Evolutionary conservation across 2,113 vertebrate species (phyloP), one percentile per base, ranked within the genome.

Genomic region (Dolichallabes microphthalmus): DNA sequence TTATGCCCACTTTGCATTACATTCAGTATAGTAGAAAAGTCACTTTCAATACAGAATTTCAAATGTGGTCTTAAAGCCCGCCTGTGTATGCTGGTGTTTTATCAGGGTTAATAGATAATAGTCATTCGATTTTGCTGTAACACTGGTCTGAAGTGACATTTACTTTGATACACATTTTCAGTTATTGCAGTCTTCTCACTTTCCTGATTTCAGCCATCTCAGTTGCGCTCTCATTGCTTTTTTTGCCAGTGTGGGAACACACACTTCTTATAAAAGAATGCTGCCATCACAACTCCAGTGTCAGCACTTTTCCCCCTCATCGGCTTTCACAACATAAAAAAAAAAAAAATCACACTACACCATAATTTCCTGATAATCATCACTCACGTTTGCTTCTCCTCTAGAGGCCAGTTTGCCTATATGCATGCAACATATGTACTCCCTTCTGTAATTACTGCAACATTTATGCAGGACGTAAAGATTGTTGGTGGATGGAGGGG

Each of bases 311-410:
- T 22, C 27, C 55, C 53, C 68, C 52, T 35, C 53, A 45, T 45
- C 53, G 2, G 22, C 55, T 73, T 14, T 68, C 50, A 87, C 20
- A 80, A 60, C 77, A 80, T 35, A 58, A 58, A 63, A 25, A 57
- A 57, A 76, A 35, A 30, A 68, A 20, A 52, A 77, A 87, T 86
- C 77, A 69, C 82, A 53, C 80, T 86, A 74, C 85, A 71, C 82
- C 71, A 79, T 86, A 80, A 64, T 86, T 78, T 86, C 76, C 87
- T 85, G 92, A 93, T 93, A 91, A 82, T 78, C 88, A 92, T 93
- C 91, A 73, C 58, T 63, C 6, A n/a, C 84, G 32, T 87, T 82
- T 89, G 63, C n/a, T 45, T 83, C 45, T 35, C 53, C 66, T 30
- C 68, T 73, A 53, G 27, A 45, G 35, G 68, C 82, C 6, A 55